A percentile compares a stretch with the other conserved stretches of the same genome.
Evolutionary conservation across 2,888 invertebrate species (phyloP).

Genomic region (Caenorhabditis drosophilae): DNA sequence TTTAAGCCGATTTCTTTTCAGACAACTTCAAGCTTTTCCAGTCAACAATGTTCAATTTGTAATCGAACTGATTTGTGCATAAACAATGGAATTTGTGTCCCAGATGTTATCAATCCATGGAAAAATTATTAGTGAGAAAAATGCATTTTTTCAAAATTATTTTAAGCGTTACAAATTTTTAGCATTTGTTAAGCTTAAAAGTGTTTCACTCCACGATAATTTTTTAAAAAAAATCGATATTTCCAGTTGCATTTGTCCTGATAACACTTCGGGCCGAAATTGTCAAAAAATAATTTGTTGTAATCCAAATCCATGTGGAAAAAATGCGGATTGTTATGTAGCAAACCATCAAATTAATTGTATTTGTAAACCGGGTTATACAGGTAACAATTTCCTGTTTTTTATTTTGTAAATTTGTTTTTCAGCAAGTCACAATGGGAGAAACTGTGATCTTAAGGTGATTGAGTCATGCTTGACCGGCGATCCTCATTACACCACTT

Average conservation of each 20-base stretch:
- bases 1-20: slow-evolving; percentile 2
- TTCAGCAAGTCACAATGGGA: slow-evolving; percentile 29
- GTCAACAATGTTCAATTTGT: slow-evolving; percentile 36
- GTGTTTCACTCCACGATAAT: neutral
- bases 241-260: slow-evolving; percentile 69
- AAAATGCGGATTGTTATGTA: slow-evolving; percentile 53
- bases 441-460: slow-evolving; percentile 31
- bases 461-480: slow-evolving; percentile 54
- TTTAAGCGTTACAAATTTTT: neutral
- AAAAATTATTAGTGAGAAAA: slow-evolving; percentile 43
- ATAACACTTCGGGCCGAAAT: slow-evolving; percentile 78
- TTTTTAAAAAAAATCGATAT: neutral
- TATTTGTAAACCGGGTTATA: slow-evolving; percentile 55
- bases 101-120: slow-evolving; percentile 36
- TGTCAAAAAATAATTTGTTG: slow-evolving; percentile 73
- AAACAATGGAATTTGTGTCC: slow-evolving; percentile 47
- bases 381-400: slow-evolving; percentile 16
- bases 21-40: slow-evolving; percentile 3
- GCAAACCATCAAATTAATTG: slow-evolving; percentile 55
- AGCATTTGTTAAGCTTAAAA: neutral
- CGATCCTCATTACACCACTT: slow-evolving; percentile 69
- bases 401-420: neutral
- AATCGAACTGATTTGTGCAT: slow-evolving; percentile 39
- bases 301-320: slow-evolving; percentile 44
- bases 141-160: slow-evolving; percentile 1